Evolutionary conservation across 2,888 invertebrate genomes (phyloP), one percentile per base, ranked within the genome.

Genomic region (Zeuzera pyrina): DNA sequence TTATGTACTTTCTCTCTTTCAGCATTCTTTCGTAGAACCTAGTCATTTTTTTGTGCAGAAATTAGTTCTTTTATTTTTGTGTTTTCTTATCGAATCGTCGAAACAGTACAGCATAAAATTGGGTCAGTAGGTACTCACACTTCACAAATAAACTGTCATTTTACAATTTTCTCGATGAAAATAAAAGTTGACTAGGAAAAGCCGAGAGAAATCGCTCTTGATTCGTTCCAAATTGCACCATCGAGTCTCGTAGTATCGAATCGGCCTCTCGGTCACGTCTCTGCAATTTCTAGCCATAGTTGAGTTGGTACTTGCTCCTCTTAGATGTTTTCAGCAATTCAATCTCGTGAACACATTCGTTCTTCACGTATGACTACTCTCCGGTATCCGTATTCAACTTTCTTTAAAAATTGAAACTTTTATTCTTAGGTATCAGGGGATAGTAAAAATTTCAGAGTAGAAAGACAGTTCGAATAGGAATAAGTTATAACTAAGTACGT

Each of bases 201-300:
- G 46, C 46, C 43, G 52, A 47, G 15, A 15, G 15, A 46, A 57
- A 60, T 56, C 47, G 50, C 52, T 47, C 53, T 64, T 49, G 47
- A 56, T 56, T 52, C 50, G 49, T 44, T 55, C 50, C 41, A 47
- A 64, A 66, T 67, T 57, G 55, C 55, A 47, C 51, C 51, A 49
- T 57, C 45, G 49, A 52, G 47, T 43, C 47, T 41, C 49, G 42
- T 47, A 52, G 51, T 46, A 49, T 44, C 8, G 19, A 24, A 15
- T 15, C 49, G 40, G 43, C 39, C 56, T 49, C 60, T 66, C 49
- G 49, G 57, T 57, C 67, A 68, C 66, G 67, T 67, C 52, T 43
- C 42, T 33, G 52, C 39, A 33, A 42, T 46, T 39, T 34, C 35
- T 37, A 35, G 34, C 21, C 39, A 34, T 27, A n/a, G 4, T 22